Evolutionary conservation across 2,888 invertebrate species (phyloP), one percentile per base, ranked within the genome.

Genomic region (Scaeva pyrastri): DNA sequence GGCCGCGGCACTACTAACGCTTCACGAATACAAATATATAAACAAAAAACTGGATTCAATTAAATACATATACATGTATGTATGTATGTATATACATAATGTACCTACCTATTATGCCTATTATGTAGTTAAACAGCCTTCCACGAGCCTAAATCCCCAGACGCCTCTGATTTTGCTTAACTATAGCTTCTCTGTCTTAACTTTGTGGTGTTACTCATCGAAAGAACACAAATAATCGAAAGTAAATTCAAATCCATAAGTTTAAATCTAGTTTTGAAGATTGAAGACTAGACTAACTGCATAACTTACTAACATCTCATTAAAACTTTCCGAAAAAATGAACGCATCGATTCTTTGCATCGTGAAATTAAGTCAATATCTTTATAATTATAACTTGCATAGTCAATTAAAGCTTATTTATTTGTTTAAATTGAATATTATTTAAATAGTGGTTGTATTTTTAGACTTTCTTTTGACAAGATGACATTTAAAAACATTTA

Each of bases 201-300:
- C 31, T 19, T 41, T 52, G 21, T 62, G 62, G 11, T 50, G 21
- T 45, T 52, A 41, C 19, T 55, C 52, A 43, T 36, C n/a, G 16
- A 62, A 21, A 26, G 56, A 68, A 66, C 56, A 36, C 11, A 23
- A 36, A 36, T 21, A 71, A 62, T 23, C 19, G 48, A 77, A 52
- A 70, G 60, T 70, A 0, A 31, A 19, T n/a, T 19, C 16, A 14
- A 36, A 31, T 14, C 14, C 21, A 21, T 11, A 31, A 21, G n/a
- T 8, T 3, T 5, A n/a, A 4, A 41, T 19, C 21, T 21, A 23
- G 41, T 41, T 23, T 62, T 62, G 21, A 41, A 23, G 11, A 19
- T 19, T 36, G 5, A 11, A 16, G 8, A 48, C 2, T 6, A 3
- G 45, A 45, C 6, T 31, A n/a, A n/a, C n/a, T n/a, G n/a, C n/a